Evolutionary conservation across 92 coral and sea anemone species (phyloP).

Genomic region (Galaxea fascicularis): DNA sequence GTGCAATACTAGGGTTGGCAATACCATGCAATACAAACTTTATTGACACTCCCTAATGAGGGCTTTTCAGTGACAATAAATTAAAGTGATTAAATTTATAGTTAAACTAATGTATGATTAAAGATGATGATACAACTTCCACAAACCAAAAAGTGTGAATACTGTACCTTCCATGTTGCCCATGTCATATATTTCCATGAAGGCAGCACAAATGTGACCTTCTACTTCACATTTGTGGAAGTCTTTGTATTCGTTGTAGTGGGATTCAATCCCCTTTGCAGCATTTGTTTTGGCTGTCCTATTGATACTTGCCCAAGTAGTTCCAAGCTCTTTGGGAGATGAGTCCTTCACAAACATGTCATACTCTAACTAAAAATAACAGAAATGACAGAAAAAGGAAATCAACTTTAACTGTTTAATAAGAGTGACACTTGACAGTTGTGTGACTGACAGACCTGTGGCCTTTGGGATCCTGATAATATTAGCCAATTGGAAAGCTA

Average conservation of each 20-base stretch:
- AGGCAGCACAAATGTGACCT: constrained; percentile 45
- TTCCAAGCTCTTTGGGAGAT: constrained; percentile 13
- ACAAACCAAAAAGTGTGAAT: no score
- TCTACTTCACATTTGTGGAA: constrained; percentile 38
- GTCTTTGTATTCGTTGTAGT: constrained; percentile 41
- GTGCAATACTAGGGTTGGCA: no score
- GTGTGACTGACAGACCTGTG: no score
- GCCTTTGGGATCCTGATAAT: no score
- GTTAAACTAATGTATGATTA: no score
- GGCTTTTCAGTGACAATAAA: no score
- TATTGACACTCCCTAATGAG: no score
- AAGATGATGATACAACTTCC: no score
- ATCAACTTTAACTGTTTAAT: not conserved
- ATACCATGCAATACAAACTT: no score
- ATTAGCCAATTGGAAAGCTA: not conserved
- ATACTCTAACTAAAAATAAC: not conserved
- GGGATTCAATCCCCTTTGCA: not conserved
- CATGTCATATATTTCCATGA: constrained; percentile 24
- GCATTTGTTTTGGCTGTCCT: constrained; percentile 33
- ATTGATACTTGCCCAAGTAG: constrained; percentile 28
- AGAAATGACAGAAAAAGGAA: not conserved
- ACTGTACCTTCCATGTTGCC: constrained; percentile 5
- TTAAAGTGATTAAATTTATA: no score
- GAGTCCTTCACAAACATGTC: not conserved
- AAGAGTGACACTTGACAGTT: not conserved